Evolutionary conservation across 2,113 vertebrate species (phyloP).

Genomic region (Nettapus auritus): DNA sequence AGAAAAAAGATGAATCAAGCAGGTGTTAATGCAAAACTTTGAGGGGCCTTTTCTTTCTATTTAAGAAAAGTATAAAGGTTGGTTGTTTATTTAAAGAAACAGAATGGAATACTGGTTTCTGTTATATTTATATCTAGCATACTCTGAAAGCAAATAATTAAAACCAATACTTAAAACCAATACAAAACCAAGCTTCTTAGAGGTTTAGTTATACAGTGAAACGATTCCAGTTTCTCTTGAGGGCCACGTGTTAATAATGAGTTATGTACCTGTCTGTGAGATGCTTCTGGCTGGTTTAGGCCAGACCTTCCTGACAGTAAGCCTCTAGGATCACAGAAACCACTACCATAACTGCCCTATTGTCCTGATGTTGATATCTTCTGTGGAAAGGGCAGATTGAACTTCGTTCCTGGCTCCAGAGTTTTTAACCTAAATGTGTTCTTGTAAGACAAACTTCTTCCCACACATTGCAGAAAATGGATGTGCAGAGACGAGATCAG

Average conservation of each 20-base stretch:
- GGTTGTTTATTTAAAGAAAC: not conserved
- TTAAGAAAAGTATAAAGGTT: not conserved
- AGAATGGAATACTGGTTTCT: not conserved
- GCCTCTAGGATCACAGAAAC: not conserved
- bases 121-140: not conserved
- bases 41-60: not conserved
- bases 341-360: not conserved
- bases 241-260: not conserved
- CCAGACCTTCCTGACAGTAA: not conserved
- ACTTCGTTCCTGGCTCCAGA: not conserved
- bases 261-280: not conserved
- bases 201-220: not conserved
- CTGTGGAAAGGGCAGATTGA: not conserved
- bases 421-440: not conserved
- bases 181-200: not conserved
- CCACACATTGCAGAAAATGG: not conserved
- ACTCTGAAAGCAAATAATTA: not conserved
- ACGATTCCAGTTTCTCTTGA: not conserved
- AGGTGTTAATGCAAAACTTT: constrained; percentile 1
- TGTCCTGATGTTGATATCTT: not conserved
- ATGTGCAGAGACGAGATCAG: too few species aligned
- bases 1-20: not conserved
- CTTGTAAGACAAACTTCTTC: not conserved
- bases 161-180: not conserved
- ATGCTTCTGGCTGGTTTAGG: not conserved